Evolutionary conservation across 2,113 vertebrate species (phyloP).

Genomic region (Psophia crepitans): DNA sequence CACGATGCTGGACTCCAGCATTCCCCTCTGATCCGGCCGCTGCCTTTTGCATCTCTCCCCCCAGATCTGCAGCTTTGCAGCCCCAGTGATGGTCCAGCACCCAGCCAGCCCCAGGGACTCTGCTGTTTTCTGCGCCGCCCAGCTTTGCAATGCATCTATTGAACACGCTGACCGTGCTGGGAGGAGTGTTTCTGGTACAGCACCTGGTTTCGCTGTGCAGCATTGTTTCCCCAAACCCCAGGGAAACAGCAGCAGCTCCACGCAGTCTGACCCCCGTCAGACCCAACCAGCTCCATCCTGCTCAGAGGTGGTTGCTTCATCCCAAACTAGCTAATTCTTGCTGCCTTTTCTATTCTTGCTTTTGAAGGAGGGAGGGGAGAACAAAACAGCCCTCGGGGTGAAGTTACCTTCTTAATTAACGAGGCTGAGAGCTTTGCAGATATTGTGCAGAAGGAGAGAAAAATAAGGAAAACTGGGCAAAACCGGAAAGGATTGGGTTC

Average conservation of each 20-base stretch:
- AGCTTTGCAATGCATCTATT: background rate
- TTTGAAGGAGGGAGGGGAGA: background rate
- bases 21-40: too few relatives aligned
- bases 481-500: conserved; percentile 51
- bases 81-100: background rate
- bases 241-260: background rate
- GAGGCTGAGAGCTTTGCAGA: conserved; percentile 32
- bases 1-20: background rate
- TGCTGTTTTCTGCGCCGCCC: rapidly evolving
- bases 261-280: background rate
- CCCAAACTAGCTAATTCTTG: conserved; percentile 30
- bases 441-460: background rate
- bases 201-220: background rate
- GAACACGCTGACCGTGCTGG: rapidly evolving
- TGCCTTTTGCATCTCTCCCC: background rate
- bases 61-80: background rate
- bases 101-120: background rate
- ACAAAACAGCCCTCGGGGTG: conserved; percentile 41
- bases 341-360: background rate
- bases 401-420: conserved; percentile 66
- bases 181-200: background rate
- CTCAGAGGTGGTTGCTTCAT: background rate
- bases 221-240: conserved; percentile 14
- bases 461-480: conserved; percentile 46
- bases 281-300: background rate